A percentile compares a stretch with the other conserved stretches of the same genome.
Evolutionary conservation across 2,888 invertebrate species (phyloP).

Genomic region (Caenorhabditis uteleia): DNA sequence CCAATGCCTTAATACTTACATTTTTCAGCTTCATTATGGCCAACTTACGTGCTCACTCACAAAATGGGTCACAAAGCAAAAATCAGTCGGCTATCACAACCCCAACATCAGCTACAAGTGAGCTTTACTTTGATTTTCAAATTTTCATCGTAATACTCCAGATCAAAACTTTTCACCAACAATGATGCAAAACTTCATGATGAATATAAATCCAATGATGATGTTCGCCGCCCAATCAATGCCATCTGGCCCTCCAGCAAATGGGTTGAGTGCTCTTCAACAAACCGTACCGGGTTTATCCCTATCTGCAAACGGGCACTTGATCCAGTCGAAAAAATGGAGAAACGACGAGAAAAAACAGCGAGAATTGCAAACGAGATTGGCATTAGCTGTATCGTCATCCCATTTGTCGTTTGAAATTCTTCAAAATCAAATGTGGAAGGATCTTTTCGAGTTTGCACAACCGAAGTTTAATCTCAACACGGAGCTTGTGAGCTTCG

Average conservation of each 20-base stretch:
- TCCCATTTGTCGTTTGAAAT: slow-evolving; percentile 42
- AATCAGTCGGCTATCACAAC: too few species aligned
- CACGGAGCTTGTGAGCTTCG: slow-evolving; percentile 36
- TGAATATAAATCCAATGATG: slow-evolving; percentile 43
- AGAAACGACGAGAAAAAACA: slow-evolving; percentile 60
- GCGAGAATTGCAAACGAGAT: slow-evolving; percentile 36
- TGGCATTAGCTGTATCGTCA: slow-evolving; percentile 41
- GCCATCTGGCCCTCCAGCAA: slow-evolving; percentile 10
- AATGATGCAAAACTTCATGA: slow-evolving; percentile 37
- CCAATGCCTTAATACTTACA: too few species aligned
- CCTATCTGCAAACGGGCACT: slow-evolving; percentile 39
- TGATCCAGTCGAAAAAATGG: slow-evolving; percentile 59
- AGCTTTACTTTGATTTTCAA: too few species aligned
- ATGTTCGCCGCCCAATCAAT: slow-evolving; percentile 31
- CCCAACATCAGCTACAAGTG: too few species aligned
- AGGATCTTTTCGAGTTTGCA: slow-evolving; percentile 56
- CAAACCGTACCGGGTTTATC: slow-evolving; percentile 33
- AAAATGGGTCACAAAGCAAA: too few species aligned
- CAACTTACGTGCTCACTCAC: too few species aligned
- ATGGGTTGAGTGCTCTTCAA: slow-evolving; percentile 32
- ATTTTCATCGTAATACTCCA: too few species aligned
- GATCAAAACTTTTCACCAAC: too few species aligned
- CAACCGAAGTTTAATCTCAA: slow-evolving; percentile 63
- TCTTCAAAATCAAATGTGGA: slow-evolving; percentile 52
- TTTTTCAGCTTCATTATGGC: too few species aligned